Base-by-base conservation (phyloP, 2,113 vertebrate species). In the Maccullochella peelii region DNA sequence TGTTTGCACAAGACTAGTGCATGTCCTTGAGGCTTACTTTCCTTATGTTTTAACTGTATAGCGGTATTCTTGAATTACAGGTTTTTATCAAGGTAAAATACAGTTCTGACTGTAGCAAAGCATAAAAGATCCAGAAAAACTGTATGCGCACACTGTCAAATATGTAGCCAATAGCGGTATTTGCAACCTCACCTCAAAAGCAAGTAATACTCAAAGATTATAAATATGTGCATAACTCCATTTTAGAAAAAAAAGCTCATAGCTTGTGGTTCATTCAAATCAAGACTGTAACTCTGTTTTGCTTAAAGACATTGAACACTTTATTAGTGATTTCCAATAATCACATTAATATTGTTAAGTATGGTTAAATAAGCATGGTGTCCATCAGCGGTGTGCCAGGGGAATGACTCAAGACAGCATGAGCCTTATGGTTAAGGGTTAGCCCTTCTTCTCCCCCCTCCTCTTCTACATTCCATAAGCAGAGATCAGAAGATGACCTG, bases 1-100 rank as follows among this genome's bases (percentile, higher is more conserved):
- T 86, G 86, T 85, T 81, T 86, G 69, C 79, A 75, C 23, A 77
- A 77, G 68, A 61, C 47, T 33, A 36, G 58, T 65, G 61, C n/a
- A 50, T 55, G 80, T 73, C 82, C 70, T 82, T 83, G 65, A 80
- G 73, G 49, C 44, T 42, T 58, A 8, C 73, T 75, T 57, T 42
- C 63, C 61, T 40, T 54, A 42, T 63, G 23, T 55, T 74, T 44
- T 33, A 6, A 66, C 49, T 79, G 12, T 50, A n/a, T 23, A 21
- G 27, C 8, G 1, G 9, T 65, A 63, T 49, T 40, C 57, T 65
- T 63, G 20, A 67, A 47, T 49, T 61, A 25, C 20, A 50, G 3
- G 8, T 70, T 67, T 68, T 1, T 70, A 6, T 69, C 5, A 36
- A 16, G 21, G 55, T 72, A 71, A 67, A 20, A 40, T 25, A 42